phyloP scores from a whole-genome alignment of 2,888 invertebrate species.

The Hofmannophila pseudospretella region DNA sequence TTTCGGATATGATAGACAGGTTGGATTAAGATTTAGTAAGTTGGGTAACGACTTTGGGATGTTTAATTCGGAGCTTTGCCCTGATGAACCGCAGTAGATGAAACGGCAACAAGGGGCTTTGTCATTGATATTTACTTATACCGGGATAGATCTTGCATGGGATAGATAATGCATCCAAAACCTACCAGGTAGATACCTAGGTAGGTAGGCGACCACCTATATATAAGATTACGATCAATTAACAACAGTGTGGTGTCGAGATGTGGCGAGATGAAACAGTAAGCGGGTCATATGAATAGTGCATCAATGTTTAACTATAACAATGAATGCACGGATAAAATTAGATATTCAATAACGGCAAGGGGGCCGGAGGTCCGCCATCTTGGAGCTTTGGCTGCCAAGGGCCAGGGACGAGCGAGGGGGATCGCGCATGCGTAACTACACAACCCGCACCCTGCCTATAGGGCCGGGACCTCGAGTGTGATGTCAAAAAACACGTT shows the following conservation, averaged over 20 bases:
- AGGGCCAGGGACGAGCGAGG: conserved; percentile 63
- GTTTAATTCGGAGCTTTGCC: too few relatives aligned
- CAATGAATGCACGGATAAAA: conserved; percentile 70
- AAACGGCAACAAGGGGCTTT: too few relatives aligned
- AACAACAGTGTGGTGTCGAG: conserved; percentile 14
- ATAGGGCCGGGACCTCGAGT: conserved; percentile 63
- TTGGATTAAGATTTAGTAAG: too few relatives aligned
- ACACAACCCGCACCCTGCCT: conserved; percentile 59
- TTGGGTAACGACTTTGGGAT: too few relatives aligned
- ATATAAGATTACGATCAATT: too few relatives aligned
- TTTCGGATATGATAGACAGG: too few relatives aligned
- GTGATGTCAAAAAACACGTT: conserved; percentile 76
- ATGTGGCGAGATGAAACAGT: conserved; percentile 7
- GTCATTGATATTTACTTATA: too few relatives aligned
- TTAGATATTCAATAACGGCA: conserved; percentile 76
- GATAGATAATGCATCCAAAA: too few relatives aligned
- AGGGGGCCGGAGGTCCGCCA: conserved; percentile 63
- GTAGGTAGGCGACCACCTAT: too few relatives aligned
- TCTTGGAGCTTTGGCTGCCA: conserved; percentile 59
- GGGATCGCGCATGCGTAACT: conserved; percentile 66
- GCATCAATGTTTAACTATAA: conserved; percentile 46
- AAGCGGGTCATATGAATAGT: conserved; percentile 28
- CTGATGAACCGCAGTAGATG: too few relatives aligned
- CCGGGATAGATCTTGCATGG: too few relatives aligned
- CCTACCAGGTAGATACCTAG: too few relatives aligned